Evolutionary conservation across 2,113 vertebrate genomes (phyloP), one percentile per base, ranked within the genome.

Genomic region (Prionailurus viverrinus): DNA sequence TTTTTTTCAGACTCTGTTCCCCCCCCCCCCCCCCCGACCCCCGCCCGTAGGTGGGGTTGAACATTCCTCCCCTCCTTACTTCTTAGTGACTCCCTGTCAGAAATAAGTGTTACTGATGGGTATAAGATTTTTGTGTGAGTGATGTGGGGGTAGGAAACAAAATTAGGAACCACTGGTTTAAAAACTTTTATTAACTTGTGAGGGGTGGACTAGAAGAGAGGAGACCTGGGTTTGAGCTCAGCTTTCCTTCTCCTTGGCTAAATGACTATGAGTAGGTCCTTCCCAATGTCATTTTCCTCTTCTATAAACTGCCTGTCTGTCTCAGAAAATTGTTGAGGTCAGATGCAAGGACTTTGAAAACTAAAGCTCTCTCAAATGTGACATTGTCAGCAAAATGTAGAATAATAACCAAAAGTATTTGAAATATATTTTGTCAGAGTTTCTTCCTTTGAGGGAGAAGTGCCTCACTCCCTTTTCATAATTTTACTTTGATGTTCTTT

Each of bases 381-480:
- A 69, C n/a, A 94, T 85, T 91, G 11, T 95, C 29, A 36, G 1
- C 85, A 83, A 74, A 81, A 80, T 61, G 21, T 53, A 95, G 55
- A 74, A 31, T 92, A 83, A 74, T 86, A 95, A 69, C n/a, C 53
- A 23, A 73, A 88, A 93, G n/a, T 80, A 65, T 90, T 74, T 95
- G 51, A 87, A 90, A 45, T 87, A 23, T 85, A 55, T 69, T 92
- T 69, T 89, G 7, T 61, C 61, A 48, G 80, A 74, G 5, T 74
- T 23, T 55, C 55, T 9, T 96, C 69, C 85, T 14, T 19, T 81
- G 27, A 36, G 31, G 8, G 39, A 83, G 41, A 65, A 83, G 5
- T 25, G 51, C 36, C 12, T 31, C 13, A 83, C 11, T 93, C n/a
- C 19, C 45, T 53, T 86, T 90, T 81, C 73, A 45, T 96, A 51